Base-by-base conservation (phyloP, 2,113 vertebrate species). In the Aegotheles bennettii region DNA sequence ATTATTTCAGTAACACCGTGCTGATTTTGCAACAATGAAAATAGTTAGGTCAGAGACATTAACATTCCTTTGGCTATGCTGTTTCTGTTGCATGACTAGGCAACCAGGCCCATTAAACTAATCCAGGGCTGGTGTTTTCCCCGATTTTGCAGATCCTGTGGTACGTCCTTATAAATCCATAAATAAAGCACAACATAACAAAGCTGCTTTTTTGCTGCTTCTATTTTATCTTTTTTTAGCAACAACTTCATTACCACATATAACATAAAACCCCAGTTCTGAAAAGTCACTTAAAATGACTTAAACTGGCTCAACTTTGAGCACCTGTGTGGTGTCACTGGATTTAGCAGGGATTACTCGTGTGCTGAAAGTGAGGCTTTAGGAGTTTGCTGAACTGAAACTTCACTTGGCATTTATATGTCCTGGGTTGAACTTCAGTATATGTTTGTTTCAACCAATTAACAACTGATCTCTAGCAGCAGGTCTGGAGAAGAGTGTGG, bases 11-110 rank as follows among this genome's bases (percentile, higher is more conserved):
- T 80, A 83, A 79, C 73, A 93, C 90, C 84, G 94, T 89, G 73
- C 85, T 96, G 85, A 69, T 96, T 94, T 93, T 90, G 92, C 96
- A 98, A 96, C 87, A 74, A 70, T 80, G 94, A 90, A 96, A 97
- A 97, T 96, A 92, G 92, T 87, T 95, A 96, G 97, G 97, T 95
- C 92, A 94, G 56, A 97, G 93, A 89, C 68, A 87, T 87, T 97
- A 94, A 86, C 95, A 94, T 97, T 97, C 94, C 92, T 96, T 88
- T 87, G 63, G 73, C 56, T 93, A 50, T 75, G 45, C 15, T 91
- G 87, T 89, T 94, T 96, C 84, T 96, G n/a, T 71, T 89, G 82
- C 69, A 77, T 95, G 89, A 96, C 94, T 94, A 77, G 65, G 77
- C 85, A 71, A 74, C 40, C 0, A 18, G 94, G 63, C 48, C 91